These are phyloP conservation scores for Acleris literana DNA, from an alignment of 2,888 invertebrate genomes.

Conservation along the genomic window DNA sequence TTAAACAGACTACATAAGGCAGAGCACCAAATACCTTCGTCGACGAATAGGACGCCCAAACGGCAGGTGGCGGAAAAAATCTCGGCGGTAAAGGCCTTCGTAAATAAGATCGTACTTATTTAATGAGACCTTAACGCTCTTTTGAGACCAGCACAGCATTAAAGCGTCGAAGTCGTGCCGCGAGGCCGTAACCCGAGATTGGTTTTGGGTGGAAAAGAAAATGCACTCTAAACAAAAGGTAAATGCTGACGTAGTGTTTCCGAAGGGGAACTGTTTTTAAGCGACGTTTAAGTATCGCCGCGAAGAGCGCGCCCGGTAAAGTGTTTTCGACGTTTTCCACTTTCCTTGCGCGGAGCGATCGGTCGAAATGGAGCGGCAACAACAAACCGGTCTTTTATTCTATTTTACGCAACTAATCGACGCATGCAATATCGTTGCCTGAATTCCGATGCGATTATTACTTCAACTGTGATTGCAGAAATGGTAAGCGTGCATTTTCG, in stretches of 20 bases:
- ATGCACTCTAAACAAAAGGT: conserved; percentile 8
- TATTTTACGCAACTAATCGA: conserved; percentile 72
- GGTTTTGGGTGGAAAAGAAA: not conserved
- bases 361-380: conserved; percentile 75
- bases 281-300: conserved; percentile 22
- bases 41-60: too few species aligned
- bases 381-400: conserved; percentile 65
- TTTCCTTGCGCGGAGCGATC: conserved; percentile 52
- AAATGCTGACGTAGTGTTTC: not conserved
- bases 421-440: conserved; percentile 67
- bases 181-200: not conserved
- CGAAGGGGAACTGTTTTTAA: conserved; percentile 22
- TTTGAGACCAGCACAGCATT: too few species aligned
- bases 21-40: too few species aligned
- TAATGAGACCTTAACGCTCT: too few species aligned
- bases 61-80: too few species aligned
- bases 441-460: conserved; percentile 70
- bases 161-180: too few species aligned
- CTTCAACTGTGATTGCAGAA: conserved; percentile 56
- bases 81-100: too few species aligned
- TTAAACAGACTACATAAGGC: too few species aligned
- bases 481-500: conserved; percentile 2
- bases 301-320: conserved; percentile 15
- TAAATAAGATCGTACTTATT: too few species aligned
- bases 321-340: conserved; percentile 49